Evolutionary conservation across 2,888 invertebrate genomes (phyloP), one percentile per base, ranked within the genome.

Genomic region (Cheilosia vulpina): DNA sequence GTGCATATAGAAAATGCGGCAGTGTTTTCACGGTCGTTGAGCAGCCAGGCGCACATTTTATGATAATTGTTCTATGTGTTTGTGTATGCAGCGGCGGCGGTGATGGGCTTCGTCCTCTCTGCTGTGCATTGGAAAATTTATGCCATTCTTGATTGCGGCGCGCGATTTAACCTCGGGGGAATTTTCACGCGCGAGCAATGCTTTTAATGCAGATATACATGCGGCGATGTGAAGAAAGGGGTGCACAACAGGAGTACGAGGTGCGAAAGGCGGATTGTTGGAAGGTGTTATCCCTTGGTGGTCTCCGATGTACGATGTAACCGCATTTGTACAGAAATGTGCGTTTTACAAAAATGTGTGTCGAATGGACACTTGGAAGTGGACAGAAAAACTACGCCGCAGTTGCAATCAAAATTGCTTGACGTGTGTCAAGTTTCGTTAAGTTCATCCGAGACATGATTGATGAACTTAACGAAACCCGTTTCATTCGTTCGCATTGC

Each of bases 11-110:
- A 55, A 71, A 77, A 72, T 47, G 52, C 55, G 52, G 71, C 45
- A 57, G 34, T 69, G 31, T 76, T 85, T 84, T 80, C 76, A 81
- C 55, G 85, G 85, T 81, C 81, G 66, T 41, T 81, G 68, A 71
- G 62, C 66, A 71, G 69, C 71, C 31, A 60, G 65, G 71, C 60
- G 31, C 31, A 9, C 31, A 80, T 71, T 80, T 75, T 76, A 80
- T 84, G 75, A 80, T 75, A 71, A 84, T 84, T 71, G 69, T 79
- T 79, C 27, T 62, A 9, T 19, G 17, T 19, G 13, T n/a, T 27
- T 62, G 38, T 63, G 27, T 0, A 71, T 41, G 45, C 52, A 41
- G 19, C 50, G 58, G 34, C 19, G 6, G 27, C 27, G 53, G 41
- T 19, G 55, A 65, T 31, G 43, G 58, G 47, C 34, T 60, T 55